phyloP scores from a whole-genome alignment of 2,113 vertebrate genomes.

The Gavia stellata region DNA sequence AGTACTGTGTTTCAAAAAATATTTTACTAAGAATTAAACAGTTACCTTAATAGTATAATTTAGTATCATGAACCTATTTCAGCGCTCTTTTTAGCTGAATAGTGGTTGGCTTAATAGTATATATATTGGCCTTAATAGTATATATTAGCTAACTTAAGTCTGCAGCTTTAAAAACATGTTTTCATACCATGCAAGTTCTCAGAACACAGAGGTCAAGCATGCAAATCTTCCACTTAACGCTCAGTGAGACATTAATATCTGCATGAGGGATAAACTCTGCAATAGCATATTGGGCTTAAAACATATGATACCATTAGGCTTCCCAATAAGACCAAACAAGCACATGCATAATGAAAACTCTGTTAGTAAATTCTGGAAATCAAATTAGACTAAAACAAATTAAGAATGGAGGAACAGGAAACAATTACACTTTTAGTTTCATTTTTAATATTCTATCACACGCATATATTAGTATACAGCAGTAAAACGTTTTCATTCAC shows the following conservation, averaged over 20 bases:
- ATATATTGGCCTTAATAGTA: too few relatives aligned
- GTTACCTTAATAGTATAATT: not conserved
- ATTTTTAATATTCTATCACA: not conserved
- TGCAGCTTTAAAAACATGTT: not conserved
- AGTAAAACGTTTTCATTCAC: not conserved
- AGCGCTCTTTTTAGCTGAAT: not conserved
- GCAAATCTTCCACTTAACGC: not conserved
- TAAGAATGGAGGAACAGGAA: not conserved
- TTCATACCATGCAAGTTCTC: not conserved
- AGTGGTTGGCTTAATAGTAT: too few relatives aligned
- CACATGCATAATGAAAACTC: not conserved
- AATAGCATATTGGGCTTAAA: not conserved
- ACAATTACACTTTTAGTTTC: not conserved
- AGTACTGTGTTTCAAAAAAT: not conserved
- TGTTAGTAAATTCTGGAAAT: not conserved
- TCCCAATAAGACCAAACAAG: not conserved
- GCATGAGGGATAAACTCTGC: not conserved
- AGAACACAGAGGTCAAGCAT: not conserved
- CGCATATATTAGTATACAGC: not conserved
- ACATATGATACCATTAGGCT: not conserved
- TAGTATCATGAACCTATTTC: not conserved
- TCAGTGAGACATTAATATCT: not conserved
- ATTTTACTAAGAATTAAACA: not conserved
- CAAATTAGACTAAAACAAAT: not conserved
- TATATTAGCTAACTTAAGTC: not conserved